Evolutionary conservation across 2,113 vertebrate genomes (phyloP), one percentile per base, ranked within the genome.

Genomic region (Burhinus bistriatus): DNA sequence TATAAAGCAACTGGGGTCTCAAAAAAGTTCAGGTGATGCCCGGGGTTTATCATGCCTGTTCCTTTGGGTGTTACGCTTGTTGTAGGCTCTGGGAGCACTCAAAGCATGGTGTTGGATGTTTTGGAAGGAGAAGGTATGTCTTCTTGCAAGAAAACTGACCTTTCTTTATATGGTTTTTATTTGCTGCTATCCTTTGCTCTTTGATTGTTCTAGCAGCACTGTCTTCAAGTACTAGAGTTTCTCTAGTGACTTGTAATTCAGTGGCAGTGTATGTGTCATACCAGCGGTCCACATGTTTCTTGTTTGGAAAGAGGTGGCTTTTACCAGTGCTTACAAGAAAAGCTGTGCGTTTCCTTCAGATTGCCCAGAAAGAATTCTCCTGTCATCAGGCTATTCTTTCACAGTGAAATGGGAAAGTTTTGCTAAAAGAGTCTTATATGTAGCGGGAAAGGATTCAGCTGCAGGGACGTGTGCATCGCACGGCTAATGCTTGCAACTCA

Each of bases 381-480:
- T 2, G 1, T 72, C n/a, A 58, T 62, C 42, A 55, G 40, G 27
- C 38, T 91, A 8, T 78, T 91, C 42, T 84, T 95, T 70, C 52
- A 69, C 23, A 52, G 71, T 34, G 20, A 58, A 83, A 76, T 1
- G 9, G 66, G 57, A 61, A 92, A 47, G 23, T 54, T 73, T 81
- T 87, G 20, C 51, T 87, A 15, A 15, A 83, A 90, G 29, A 10
- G 19, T 32, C 17, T 83, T 59, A 21, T 30, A 42, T 4, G 16
- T 45, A 72, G 17, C 1, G 3, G 83, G 49, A 90, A 71, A 75
- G 16, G 57, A n/a, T 87, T 91, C 65, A 49, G 47, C 65, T 57
- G 55, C n/a, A 44, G 54, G 34, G 49, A 54, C 0, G 13, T 34
- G 40, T 3, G 1, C 8, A 6, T 45, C 1, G 0, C 49, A 18